Percentiles rank a stretch among this genome's conserved stretches.
These are phyloP conservation scores for Lasioglossum marginatum DNA, from an alignment of 2,888 invertebrate species.

Conservation along the genomic window DNA sequence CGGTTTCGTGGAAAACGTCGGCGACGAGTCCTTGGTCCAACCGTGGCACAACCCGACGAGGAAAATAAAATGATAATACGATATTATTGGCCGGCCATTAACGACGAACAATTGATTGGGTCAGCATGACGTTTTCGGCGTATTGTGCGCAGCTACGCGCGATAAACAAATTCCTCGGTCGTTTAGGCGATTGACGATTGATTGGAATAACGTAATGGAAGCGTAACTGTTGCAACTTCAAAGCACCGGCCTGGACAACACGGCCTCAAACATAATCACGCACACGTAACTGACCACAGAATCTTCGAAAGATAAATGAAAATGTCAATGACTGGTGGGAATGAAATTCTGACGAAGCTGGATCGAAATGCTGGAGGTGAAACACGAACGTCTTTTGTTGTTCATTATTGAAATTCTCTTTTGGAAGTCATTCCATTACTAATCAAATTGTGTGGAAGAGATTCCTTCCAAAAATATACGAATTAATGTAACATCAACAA, in stretches of 20 bases:
- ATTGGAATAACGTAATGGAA: slow-evolving; percentile 58
- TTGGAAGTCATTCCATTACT: too few species aligned
- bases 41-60: slow-evolving; percentile 31
- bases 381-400: background rate
- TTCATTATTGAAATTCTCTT: too few species aligned
- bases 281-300: background rate
- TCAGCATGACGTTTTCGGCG: slow-evolving; percentile 69
- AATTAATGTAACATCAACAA: background rate
- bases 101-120: slow-evolving; percentile 54
- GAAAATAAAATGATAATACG: slow-evolving; percentile 70
- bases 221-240: slow-evolving; percentile 34
- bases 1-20: slow-evolving; percentile 39
- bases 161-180: slow-evolving; percentile 75
- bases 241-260: background rate
- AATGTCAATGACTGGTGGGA: background rate
- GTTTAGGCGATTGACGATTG: slow-evolving; percentile 71
- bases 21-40: slow-evolving; percentile 18
- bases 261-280: background rate
- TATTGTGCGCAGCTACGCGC: slow-evolving; percentile 63
- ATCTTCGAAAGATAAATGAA: background rate
- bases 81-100: slow-evolving; percentile 69
- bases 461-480: too few species aligned
- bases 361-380: background rate
- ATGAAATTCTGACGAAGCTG: background rate
- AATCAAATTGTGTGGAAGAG: too few species aligned